Percentiles rank a stretch among this genome's conserved stretches.
Evolutionary conservation across 64 coral and sea anemone genomes (phyloP).

Genomic region (Porites lutea): DNA sequence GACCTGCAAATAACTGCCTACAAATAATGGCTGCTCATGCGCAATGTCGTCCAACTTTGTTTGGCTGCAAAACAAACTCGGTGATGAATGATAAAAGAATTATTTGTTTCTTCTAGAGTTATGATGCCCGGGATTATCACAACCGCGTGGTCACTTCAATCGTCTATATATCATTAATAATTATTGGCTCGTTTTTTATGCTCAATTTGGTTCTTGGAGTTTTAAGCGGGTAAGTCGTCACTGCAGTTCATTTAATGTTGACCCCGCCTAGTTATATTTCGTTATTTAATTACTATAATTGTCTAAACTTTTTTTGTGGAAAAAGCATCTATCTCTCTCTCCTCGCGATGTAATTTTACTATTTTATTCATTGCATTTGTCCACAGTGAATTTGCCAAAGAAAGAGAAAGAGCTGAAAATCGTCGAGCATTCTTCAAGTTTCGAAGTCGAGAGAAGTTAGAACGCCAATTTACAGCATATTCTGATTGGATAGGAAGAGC

Average conservation of each 20-base stretch:
- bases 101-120: conserved; percentile 66
- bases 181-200: conserved; percentile 99
- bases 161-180: conserved; percentile 91
- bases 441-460: conserved; percentile 90
- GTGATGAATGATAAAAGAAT: no score
- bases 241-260: background rate
- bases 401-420: conserved; percentile 97
- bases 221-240: conserved; percentile 89
- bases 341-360: background rate
- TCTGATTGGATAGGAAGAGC: conserved; percentile 96
- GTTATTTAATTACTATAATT: no score
- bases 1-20: no score
- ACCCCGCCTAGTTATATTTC: no score
- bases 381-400: conserved; percentile 98
- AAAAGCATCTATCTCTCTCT: no score
- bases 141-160: conserved; percentile 83
- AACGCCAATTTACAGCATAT: conserved; percentile 79
- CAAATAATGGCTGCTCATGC: no score
- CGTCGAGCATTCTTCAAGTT: conserved; percentile 96
- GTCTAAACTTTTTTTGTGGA: no score
- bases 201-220: conserved; percentile 98
- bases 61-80: no score
- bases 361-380: background rate
- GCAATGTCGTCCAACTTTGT: no score
- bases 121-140: conserved; percentile 91